These are phyloP conservation scores for Cosmia pyralina DNA, from an alignment of 2,888 invertebrate genomes.

Conservation along the genomic window DNA sequence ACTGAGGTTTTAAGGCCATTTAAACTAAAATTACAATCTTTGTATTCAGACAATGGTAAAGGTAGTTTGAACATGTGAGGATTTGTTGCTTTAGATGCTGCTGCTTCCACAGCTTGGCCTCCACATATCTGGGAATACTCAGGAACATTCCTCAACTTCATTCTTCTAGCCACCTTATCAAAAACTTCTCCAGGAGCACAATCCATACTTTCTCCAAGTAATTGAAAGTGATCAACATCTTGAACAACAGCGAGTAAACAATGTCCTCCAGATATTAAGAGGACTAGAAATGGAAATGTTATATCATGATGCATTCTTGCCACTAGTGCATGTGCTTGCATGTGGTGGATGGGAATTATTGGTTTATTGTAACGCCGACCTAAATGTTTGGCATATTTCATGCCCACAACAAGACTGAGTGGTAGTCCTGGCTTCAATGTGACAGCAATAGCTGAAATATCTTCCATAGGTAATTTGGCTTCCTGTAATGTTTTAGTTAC, in stretches of 20 bases:
- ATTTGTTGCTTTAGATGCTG: constrained; percentile 93
- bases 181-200: constrained; percentile 98
- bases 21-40: constrained; percentile 97
- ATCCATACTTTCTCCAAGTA: constrained; percentile 95
- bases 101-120: constrained; percentile 95
- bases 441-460: constrained; percentile 96
- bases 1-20: constrained; percentile 94
- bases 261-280: constrained; percentile 98
- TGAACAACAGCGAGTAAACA: constrained; percentile 95
- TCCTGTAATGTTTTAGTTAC: constrained; percentile 92
- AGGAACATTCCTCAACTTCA: constrained; percentile 94
- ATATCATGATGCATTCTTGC: constrained; percentile 94
- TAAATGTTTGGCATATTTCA: constrained; percentile 95
- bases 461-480: constrained; percentile 91
- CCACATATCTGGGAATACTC: constrained; percentile 94
- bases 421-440: constrained; percentile 96
- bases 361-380: constrained; percentile 93
- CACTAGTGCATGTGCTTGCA: constrained; percentile 99
- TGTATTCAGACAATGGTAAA: constrained; percentile 91
- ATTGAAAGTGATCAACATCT: constrained; percentile 93
- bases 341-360: constrained; percentile 99
- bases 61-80: constrained; percentile 92
- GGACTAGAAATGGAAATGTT: constrained; percentile 96
- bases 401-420: constrained; percentile 94
- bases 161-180: constrained; percentile 96